These are phyloP conservation scores for Nannoperca australis DNA, from an alignment of 2,797 vertebrate genomes.

Conservation along the genomic window DNA sequence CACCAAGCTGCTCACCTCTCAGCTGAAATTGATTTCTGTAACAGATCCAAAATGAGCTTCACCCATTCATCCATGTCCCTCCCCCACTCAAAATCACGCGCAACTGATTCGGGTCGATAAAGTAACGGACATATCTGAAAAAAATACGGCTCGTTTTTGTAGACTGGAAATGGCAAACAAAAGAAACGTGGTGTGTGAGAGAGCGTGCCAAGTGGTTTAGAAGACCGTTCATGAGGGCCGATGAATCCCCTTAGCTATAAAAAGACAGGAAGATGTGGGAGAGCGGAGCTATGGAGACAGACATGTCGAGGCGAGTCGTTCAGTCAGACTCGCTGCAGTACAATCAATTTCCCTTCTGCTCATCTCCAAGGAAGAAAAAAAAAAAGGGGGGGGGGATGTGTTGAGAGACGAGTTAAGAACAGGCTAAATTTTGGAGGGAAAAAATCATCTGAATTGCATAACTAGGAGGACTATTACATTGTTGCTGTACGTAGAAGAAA, in stretches of 20 bases:
- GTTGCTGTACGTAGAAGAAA: slow-evolving; percentile 5
- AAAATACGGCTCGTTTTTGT: slow-evolving; percentile 35
- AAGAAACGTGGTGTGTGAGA: background rate
- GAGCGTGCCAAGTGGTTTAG: slow-evolving; percentile 15
- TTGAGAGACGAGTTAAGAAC: background rate
- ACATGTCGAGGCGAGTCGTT: slow-evolving; percentile 15
- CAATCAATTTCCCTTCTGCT: slow-evolving; percentile 61
- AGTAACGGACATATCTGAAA: background rate
- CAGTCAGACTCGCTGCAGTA: slow-evolving; percentile 20
- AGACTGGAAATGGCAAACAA: slow-evolving; percentile 9
- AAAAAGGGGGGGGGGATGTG: background rate
- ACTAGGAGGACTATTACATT: slow-evolving; percentile 33
- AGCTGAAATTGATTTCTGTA: slow-evolving; percentile 64
- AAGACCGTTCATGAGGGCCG: slow-evolving; percentile 19
- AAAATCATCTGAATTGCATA: slow-evolving; percentile 50
- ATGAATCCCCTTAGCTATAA: slow-evolving; percentile 50
- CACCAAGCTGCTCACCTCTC: slow-evolving; percentile 31
- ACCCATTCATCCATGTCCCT: slow-evolving; percentile 3
- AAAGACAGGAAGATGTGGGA: slow-evolving; percentile 28
- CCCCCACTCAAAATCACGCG: background rate
- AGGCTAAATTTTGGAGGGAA: slow-evolving; percentile 11
- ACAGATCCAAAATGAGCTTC: slow-evolving; percentile 58
- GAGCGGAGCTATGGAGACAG: background rate
- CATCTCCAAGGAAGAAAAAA: background rate
- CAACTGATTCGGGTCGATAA: slow-evolving; percentile 1